Evolutionary conservation across 1,140 invertebrate genomes (phyloP).

Genomic region (Augochlora pura): DNA sequence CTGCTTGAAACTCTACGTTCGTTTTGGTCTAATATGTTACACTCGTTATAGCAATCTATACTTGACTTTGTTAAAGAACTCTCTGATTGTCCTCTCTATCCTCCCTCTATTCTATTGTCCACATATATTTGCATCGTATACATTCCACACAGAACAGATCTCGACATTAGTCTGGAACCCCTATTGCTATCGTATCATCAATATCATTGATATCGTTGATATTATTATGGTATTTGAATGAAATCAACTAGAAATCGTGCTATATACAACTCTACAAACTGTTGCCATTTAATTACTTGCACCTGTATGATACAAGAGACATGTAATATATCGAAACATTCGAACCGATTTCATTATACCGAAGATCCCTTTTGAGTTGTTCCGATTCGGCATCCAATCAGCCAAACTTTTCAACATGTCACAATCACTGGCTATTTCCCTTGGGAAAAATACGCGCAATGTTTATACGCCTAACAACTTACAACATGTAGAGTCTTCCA

Average conservation of each 20-base stretch:
- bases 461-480: slow-evolving; percentile 48
- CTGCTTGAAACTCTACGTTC: slow-evolving; percentile 70
- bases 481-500: slow-evolving; percentile 53
- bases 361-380: slow-evolving; percentile 17
- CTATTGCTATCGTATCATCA: neutral
- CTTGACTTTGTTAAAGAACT: slow-evolving; percentile 40
- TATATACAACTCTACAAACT: neutral
- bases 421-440: slow-evolving; percentile 16
- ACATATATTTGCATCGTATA: slow-evolving; percentile 22
- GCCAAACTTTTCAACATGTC: slow-evolving; percentile 14
- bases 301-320: neutral
- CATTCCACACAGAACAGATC: neutral
- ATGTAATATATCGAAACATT: neutral
- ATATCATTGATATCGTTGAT: too few relatives aligned
- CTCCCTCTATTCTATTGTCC: slow-evolving; percentile 11
- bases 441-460: slow-evolving; percentile 25
- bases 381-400: slow-evolving; percentile 27
- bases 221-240: neutral
- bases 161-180: neutral
- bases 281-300: slow-evolving; percentile 9
- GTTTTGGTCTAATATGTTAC: slow-evolving; percentile 46
- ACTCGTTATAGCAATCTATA: slow-evolving; percentile 49
- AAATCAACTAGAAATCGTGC: neutral
- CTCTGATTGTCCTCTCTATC: neutral
- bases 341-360: slow-evolving; percentile 21